Evolutionary conservation across 2,888 invertebrate genomes (phyloP).

Genomic region (Rhingia campestris): DNA sequence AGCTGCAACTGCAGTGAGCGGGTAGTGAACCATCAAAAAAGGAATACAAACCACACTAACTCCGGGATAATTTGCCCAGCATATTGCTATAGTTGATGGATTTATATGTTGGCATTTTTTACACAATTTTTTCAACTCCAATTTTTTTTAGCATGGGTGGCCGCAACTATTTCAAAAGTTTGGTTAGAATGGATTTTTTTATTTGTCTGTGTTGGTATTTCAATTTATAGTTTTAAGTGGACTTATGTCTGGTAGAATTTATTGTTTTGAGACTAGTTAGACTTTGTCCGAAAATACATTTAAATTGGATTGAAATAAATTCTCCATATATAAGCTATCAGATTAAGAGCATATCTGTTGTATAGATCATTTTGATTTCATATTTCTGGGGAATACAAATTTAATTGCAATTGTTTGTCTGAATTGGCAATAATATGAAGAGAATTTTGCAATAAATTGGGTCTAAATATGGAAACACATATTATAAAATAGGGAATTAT

Average conservation of each 20-base stretch:
- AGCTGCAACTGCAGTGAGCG: neutral
- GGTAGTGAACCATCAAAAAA: neutral
- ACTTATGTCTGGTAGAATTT: slow-evolving; percentile 19
- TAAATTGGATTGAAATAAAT: too few species aligned
- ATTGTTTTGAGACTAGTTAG: neutral
- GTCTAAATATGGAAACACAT: too few species aligned
- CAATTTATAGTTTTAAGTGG: slow-evolving; percentile 49
- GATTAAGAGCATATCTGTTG: too few species aligned
- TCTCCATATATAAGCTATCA: too few species aligned
- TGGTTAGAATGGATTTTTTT: slow-evolving; percentile 21
- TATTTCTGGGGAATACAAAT: neutral
- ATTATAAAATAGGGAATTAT: too few species aligned
- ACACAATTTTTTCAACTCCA: slow-evolving; percentile 2
- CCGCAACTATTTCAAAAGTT: slow-evolving; percentile 55
- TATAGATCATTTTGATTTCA: neutral
- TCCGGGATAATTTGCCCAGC: slow-evolving; percentile 24
- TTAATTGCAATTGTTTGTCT: neutral
- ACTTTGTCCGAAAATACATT: too few species aligned
- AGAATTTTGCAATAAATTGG: neutral
- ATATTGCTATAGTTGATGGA: slow-evolving; percentile 42
- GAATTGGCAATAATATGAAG: slow-evolving; percentile 4
- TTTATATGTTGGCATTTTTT: slow-evolving; percentile 26
- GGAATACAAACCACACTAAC: slow-evolving; percentile 23
- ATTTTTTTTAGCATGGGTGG: slow-evolving; percentile 8
- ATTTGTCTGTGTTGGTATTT: slow-evolving; percentile 13